These are phyloP conservation scores for Athene noctua DNA, from an alignment of 2,113 vertebrate species.

Conservation along the genomic window DNA sequence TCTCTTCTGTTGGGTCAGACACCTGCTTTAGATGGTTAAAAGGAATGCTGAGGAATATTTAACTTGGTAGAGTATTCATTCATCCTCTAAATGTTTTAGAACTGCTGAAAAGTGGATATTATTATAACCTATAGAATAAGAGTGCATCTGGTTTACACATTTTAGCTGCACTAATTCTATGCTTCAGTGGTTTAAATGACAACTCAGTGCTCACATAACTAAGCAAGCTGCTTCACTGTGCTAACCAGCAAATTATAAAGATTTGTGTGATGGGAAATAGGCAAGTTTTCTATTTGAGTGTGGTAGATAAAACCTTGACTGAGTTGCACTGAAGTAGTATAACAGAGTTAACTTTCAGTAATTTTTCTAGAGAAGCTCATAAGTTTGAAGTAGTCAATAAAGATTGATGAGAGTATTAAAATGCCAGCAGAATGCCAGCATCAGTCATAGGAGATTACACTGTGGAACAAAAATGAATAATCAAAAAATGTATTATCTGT, in stretches of 20 bases:
- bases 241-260: background rate
- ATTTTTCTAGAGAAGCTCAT: background rate
- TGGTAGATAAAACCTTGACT: background rate
- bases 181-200: background rate
- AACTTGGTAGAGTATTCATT: background rate
- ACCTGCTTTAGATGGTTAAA: background rate
- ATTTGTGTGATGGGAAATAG: background rate
- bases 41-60: background rate
- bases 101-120: background rate
- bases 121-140: background rate
- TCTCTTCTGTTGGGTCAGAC: background rate
- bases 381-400: background rate
- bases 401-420: background rate
- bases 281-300: background rate
- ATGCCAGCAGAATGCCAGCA: rapidly evolving
- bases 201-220: background rate
- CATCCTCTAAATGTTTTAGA: background rate
- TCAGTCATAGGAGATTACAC: background rate
- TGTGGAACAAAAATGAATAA: background rate
- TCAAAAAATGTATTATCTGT: background rate
- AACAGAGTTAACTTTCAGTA: background rate
- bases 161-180: background rate
- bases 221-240: background rate
- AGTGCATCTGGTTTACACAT: background rate
- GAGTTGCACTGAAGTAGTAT: background rate